These are phyloP conservation scores for Epinephelus malabaricus DNA, from an alignment of 2,797 vertebrate genomes.

Conservation along the genomic window DNA sequence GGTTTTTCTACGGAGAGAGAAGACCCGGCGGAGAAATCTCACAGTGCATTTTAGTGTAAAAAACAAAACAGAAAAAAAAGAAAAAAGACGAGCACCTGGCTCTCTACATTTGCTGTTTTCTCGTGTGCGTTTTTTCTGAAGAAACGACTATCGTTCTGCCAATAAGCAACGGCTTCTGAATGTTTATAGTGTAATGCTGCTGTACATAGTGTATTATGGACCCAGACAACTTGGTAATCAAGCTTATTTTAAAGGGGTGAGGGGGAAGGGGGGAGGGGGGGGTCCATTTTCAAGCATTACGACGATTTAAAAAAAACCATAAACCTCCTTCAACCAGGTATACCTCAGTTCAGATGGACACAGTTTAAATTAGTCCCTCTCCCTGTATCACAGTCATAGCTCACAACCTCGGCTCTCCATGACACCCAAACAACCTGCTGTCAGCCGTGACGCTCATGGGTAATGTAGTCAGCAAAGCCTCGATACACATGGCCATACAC, in stretches of 20 bases:
- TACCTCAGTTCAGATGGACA: conserved; percentile 95
- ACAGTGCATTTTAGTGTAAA: conserved; percentile 93
- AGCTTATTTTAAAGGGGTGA: conserved; percentile 77
- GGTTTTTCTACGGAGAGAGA: conserved; percentile 65
- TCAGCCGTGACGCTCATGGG: conserved; percentile 45
- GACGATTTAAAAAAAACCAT: conserved; percentile 81
- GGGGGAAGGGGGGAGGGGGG: conserved; percentile 51
- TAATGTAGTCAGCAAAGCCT: conserved; percentile 85
- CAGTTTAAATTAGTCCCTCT: conserved; percentile 65
- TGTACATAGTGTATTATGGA: conserved; percentile 92
- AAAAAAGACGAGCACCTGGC: conserved; percentile 85
- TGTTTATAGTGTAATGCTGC: conserved; percentile 98
- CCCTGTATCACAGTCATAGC: conserved; percentile 56
- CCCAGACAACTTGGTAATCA: conserved; percentile 87
- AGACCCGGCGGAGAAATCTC: conserved; percentile 75
- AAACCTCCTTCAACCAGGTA: conserved; percentile 99
- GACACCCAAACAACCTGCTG: conserved; percentile 37
- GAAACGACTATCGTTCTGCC: conserved; percentile 95
- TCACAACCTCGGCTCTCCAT: conserved; percentile 38
- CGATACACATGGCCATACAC: conserved; percentile 84
- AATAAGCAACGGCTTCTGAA: conserved; percentile 99
- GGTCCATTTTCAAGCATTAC: conserved; percentile 95
- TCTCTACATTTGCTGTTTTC: conserved; percentile 92
- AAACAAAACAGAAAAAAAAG: conserved; percentile 77
- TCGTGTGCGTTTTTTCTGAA: conserved; percentile 87